Conservation (phyloP, 2,797 vertebrate species). For the Synanceia verrucosa region DNA sequence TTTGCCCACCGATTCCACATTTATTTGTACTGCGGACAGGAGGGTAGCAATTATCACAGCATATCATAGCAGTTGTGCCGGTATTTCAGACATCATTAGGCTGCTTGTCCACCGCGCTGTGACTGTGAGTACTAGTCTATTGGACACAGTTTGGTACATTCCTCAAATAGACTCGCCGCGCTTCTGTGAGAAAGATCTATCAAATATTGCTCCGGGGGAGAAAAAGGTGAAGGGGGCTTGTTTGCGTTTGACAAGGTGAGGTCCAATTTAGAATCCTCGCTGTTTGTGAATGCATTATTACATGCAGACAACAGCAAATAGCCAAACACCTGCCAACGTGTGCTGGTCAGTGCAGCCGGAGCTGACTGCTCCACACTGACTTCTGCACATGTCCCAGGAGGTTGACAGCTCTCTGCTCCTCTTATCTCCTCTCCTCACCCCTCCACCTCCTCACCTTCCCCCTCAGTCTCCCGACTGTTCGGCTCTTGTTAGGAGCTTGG, state of each 20-base stretch:
- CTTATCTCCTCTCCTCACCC: slow-evolving; percentile 46
- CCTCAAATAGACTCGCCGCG: slow-evolving; percentile 57
- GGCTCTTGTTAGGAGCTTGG: slow-evolving; percentile 79
- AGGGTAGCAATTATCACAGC: slow-evolving; percentile 78
- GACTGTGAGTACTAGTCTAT: slow-evolving; percentile 63
- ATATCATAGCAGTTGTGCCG: slow-evolving; percentile 73
- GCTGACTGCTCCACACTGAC: slow-evolving; percentile 54
- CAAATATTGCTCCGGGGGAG: slow-evolving; percentile 48
- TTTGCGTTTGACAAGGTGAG: slow-evolving; percentile 63
- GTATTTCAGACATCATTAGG: slow-evolving; percentile 79
- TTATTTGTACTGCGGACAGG: slow-evolving; percentile 79
- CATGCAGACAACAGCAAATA: slow-evolving; percentile 67
- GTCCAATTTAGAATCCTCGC: slow-evolving; percentile 67
- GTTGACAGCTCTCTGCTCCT: slow-evolving; percentile 71
- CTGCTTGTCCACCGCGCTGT: slow-evolving; percentile 74
- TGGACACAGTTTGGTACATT: slow-evolving; percentile 67
- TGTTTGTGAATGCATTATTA: slow-evolving; percentile 65
- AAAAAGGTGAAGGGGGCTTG: slow-evolving; percentile 49
- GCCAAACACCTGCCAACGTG: slow-evolving; percentile 66
- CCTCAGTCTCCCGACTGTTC: slow-evolving; percentile 62
- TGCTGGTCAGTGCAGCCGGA: slow-evolving; percentile 62
- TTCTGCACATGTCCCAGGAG: slow-evolving; percentile 55
- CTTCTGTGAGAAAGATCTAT: slow-evolving; percentile 53
- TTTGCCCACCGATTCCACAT: slow-evolving; percentile 81
- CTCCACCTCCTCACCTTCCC: slow-evolving; percentile 47